Percentiles rank a stretch among this genome's conserved stretches.
Conservation (phyloP, 2,797 vertebrate genomes). For the Chaetodon trifasciatus region DNA sequence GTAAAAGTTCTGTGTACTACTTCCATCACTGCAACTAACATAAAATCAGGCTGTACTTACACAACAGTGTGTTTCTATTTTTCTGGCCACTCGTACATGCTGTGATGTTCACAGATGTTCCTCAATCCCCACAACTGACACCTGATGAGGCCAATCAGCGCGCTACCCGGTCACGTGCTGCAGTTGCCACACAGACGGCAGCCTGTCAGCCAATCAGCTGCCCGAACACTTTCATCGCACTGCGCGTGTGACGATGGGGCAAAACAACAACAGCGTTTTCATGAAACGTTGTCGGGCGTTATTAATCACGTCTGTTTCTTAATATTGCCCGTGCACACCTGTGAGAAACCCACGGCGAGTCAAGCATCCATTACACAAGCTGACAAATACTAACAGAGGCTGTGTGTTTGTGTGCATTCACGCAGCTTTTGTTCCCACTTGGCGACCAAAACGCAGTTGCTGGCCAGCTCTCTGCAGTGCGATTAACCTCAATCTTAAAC, state of each 20-base stretch:
- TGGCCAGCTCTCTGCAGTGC: conserved; percentile 69
- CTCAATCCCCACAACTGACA: conserved; percentile 61
- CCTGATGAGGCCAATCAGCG: conserved; percentile 68
- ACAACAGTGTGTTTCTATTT: background rate
- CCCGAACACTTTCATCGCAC: conserved; percentile 57
- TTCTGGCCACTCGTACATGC: background rate
- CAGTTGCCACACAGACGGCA: conserved; percentile 78
- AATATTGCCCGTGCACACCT: background rate
- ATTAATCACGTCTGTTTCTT: conserved; percentile 21
- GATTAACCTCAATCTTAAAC: conserved; percentile 73
- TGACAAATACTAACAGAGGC: background rate
- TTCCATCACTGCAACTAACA: background rate
- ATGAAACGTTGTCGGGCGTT: conserved; percentile 46
- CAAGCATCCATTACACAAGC: background rate
- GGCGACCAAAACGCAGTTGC: conserved; percentile 62
- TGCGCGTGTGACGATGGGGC: conserved; percentile 78
- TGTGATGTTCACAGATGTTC: conserved; percentile 48
- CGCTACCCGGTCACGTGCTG: conserved; percentile 62
- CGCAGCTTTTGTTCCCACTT: conserved; percentile 65
- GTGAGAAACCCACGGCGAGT: background rate
- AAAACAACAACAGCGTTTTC: conserved; percentile 82
- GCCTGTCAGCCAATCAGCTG: conserved; percentile 72
- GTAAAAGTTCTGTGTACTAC: background rate
- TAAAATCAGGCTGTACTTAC: background rate
- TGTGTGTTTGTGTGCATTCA: conserved; percentile 6